Percentiles rank a stretch among this genome's conserved stretches.
Conservation (phyloP, 2,113 vertebrate species). For the Alexandromys fortis region DNA sequence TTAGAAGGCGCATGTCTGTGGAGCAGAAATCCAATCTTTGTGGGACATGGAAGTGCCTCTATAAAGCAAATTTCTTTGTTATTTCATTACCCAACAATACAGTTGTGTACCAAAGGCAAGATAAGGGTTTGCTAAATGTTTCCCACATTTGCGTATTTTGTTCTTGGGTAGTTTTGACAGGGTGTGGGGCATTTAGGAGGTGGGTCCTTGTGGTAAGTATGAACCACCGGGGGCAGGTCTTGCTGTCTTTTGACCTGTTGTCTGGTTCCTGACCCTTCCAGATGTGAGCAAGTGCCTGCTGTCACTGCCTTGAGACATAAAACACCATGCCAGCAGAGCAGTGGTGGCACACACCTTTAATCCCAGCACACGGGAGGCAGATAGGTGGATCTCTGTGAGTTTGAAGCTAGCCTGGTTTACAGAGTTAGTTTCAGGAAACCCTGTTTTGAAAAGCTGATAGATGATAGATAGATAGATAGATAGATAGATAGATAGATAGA, state of each 20-base stretch:
- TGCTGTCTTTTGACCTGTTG: neutral
- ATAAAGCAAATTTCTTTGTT: neutral
- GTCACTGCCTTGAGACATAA: too few relatives aligned
- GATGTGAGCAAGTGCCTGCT: neutral
- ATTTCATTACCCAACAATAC: neutral
- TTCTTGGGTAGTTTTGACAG: neutral
- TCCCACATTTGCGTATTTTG: neutral
- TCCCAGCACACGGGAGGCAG: too few relatives aligned
- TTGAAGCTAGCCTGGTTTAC: too few relatives aligned
- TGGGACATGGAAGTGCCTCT: neutral
- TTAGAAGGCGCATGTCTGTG: neutral
- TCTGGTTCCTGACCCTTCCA: neutral
- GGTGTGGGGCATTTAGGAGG: neutral
- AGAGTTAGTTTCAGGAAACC: too few relatives aligned
- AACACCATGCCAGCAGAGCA: neutral
- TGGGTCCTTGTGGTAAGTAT: neutral
- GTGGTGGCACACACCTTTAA: too few relatives aligned
- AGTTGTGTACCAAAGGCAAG: neutral
- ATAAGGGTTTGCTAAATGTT: neutral
- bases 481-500: too few relatives aligned
- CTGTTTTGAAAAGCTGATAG: too few relatives aligned
- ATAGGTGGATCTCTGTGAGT: too few relatives aligned
- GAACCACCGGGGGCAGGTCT: neutral
- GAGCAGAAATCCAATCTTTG: constrained; percentile 6
- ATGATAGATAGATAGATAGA: too few relatives aligned